Conservation (phyloP, 1,140 invertebrate genomes). For the Eumaeus atala region DNA sequence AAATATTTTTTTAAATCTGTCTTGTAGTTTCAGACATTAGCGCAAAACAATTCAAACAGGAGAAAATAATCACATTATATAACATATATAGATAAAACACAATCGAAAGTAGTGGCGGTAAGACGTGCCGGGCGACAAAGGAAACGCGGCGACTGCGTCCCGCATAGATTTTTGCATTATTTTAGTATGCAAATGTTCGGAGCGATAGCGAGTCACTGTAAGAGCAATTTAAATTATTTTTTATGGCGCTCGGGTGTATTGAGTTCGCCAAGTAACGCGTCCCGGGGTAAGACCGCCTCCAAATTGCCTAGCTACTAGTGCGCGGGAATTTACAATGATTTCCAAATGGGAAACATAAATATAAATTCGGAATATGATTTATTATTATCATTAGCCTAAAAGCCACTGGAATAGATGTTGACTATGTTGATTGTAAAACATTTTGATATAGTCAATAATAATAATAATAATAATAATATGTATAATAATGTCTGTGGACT, state of each 20-base stretch:
- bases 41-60: too few species aligned
- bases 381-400: background rate
- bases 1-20: too few species aligned
- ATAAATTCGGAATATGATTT: background rate
- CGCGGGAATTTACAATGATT: conserved; percentile 44
- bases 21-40: too few species aligned
- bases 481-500: too few species aligned
- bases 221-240: conserved; percentile 74
- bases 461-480: too few species aligned
- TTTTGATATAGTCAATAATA: too few species aligned
- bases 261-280: conserved; percentile 45
- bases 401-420: too few species aligned
- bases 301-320: conserved; percentile 43
- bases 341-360: conserved; percentile 20
- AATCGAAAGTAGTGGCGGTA: background rate
- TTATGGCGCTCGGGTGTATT: conserved; percentile 68
- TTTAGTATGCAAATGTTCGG: conserved; percentile 68
- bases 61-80: too few species aligned
- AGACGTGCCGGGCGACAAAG: conserved; percentile 32
- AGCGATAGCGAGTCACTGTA: conserved; percentile 58
- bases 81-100: too few species aligned
- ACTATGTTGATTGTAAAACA: too few species aligned
- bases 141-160: conserved; percentile 45
- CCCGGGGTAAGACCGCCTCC: conserved; percentile 30
- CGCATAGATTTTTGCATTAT: conserved; percentile 71